These are phyloP conservation scores for Raphicerus campestris DNA, from an alignment of 2,113 vertebrate genomes.

Conservation along the genomic window DNA sequence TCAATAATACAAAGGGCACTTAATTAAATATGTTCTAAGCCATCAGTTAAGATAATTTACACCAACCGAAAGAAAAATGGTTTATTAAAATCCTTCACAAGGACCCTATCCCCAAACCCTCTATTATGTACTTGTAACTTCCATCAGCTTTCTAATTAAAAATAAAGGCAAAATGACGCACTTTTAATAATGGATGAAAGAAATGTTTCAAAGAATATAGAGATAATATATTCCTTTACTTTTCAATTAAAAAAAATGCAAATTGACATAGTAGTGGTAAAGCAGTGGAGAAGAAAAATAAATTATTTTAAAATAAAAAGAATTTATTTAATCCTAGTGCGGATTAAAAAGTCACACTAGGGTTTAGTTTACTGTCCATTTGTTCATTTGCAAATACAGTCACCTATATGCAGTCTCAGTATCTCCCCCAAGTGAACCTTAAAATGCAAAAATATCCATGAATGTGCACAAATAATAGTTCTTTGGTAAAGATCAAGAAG, in stretches of 20 bases:
- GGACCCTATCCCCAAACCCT: background rate
- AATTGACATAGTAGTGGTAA: background rate
- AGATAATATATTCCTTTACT: background rate
- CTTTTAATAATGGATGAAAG: background rate
- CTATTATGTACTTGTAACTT: background rate
- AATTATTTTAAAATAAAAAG: background rate
- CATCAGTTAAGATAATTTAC: background rate
- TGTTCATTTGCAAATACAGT: background rate
- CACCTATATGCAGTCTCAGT: background rate
- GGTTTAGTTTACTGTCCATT: background rate
- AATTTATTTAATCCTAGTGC: background rate
- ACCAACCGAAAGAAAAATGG: background rate
- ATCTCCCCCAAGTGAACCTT: background rate
- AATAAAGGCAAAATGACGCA: background rate
- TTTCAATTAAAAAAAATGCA: constrained; percentile 6
- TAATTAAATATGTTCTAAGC: constrained; percentile 7
- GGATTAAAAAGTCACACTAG: background rate
- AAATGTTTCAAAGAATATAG: background rate
- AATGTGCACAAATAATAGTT: background rate
- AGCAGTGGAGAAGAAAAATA: background rate
- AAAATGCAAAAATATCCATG: background rate
- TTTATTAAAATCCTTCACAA: background rate
- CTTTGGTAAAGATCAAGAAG: background rate
- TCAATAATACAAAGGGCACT: background rate
- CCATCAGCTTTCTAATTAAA: background rate